Percentiles rank a stretch among this genome's conserved stretches.
These are phyloP conservation scores for Heteractis magnifica DNA, from an alignment of 92 coral and sea anemone species.

Conservation along the genomic window DNA sequence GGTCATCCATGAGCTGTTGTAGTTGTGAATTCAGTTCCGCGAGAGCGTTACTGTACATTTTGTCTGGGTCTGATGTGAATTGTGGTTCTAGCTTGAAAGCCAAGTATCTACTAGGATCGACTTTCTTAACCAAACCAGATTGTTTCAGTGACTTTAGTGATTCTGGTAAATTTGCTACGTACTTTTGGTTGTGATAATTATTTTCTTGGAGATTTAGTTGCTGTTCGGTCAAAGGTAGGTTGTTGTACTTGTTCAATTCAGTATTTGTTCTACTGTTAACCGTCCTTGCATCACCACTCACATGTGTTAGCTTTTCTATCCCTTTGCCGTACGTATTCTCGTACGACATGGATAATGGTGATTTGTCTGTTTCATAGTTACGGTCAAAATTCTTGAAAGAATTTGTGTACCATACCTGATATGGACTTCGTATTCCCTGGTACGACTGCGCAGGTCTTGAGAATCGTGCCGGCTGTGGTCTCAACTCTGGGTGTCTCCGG, in stretches of 20 bases:
- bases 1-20: conserved; percentile 24
- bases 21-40: conserved; percentile 15
- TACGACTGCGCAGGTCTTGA: neutral
- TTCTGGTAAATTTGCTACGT: neutral
- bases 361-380: neutral
- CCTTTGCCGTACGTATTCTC: neutral
- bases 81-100: conserved; percentile 40
- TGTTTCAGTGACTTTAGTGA: conserved; percentile 1
- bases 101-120: conserved; percentile 29
- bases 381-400: neutral
- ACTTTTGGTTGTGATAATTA: neutral
- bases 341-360: neutral
- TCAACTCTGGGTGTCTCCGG: neutral
- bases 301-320: neutral
- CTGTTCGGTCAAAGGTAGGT: neutral
- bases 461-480: neutral
- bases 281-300: neutral
- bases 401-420: conserved; percentile 7
- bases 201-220: neutral
- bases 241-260: neutral
- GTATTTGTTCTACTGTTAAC: neutral
- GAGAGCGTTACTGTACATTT: conserved; percentile 24
- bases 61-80: conserved; percentile 14
- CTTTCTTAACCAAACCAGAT: conserved; percentile 17
- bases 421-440: conserved; percentile 1